phyloP scores from a whole-genome alignment of 2,113 vertebrate species.

The Opisthocomus hoazin region DNA sequence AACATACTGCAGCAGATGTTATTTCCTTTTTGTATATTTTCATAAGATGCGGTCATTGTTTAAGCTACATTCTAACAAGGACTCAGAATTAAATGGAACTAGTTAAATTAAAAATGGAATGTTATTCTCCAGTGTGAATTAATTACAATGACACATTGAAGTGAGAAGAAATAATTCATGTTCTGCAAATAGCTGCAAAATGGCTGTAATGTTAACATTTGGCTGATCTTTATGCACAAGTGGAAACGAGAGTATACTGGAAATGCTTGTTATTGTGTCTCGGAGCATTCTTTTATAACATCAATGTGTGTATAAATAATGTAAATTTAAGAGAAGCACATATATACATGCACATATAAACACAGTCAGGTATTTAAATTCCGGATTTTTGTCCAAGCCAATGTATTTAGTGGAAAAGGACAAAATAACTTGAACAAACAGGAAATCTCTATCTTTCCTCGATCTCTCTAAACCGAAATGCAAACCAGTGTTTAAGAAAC shows the following conservation, averaged over 20 bases:
- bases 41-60: conserved; percentile 44
- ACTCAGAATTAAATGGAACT: conserved; percentile 33
- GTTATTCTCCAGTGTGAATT: background rate
- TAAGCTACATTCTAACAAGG: conserved; percentile 32
- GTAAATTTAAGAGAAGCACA: background rate
- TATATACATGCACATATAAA: background rate
- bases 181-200: conserved; percentile 22
- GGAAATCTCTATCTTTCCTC: background rate
- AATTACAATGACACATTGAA: conserved; percentile 32
- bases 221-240: background rate
- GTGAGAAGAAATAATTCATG: background rate
- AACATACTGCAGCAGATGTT: conserved; percentile 42
- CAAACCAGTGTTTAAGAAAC: background rate
- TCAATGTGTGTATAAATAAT: background rate
- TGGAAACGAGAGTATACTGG: background rate
- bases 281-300: background rate
- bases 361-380: background rate
- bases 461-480: background rate
- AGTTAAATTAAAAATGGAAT: conserved; percentile 52
- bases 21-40: conserved; percentile 43
- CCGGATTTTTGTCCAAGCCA: background rate
- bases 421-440: background rate
- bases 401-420: background rate
- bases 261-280: background rate
- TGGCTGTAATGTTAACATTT: background rate